Percentiles rank a stretch among this genome's conserved stretches.
phyloP scores from a whole-genome alignment of 2,797 vertebrate genomes.

The Cuniculus paca region DNA sequence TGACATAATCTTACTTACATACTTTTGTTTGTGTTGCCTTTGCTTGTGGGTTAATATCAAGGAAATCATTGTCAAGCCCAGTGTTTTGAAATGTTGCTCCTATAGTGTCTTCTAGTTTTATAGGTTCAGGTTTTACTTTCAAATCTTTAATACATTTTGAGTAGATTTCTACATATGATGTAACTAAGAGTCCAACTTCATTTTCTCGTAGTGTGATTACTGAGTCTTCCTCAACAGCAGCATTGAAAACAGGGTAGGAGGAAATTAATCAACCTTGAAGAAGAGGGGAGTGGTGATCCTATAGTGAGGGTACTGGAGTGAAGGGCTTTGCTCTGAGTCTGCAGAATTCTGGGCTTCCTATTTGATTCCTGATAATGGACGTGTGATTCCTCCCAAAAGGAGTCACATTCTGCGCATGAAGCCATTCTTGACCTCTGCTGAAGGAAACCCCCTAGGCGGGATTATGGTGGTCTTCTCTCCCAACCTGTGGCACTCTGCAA shows the following conservation, averaged over 20 bases:
- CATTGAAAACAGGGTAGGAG: background rate
- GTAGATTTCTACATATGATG: background rate
- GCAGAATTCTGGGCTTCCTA: background rate
- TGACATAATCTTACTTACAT: background rate
- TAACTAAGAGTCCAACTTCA: background rate
- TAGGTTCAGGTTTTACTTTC: background rate
- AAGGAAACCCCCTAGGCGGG: background rate
- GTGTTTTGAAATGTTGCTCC: background rate
- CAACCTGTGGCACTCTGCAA: background rate
- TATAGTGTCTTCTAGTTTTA: background rate
- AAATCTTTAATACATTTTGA: background rate
- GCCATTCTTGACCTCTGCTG: background rate
- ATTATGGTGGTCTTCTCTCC: background rate
- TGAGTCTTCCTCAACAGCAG: background rate
- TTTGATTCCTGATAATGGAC: background rate
- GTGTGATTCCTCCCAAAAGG: background rate
- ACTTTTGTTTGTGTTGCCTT: background rate
- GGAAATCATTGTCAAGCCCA: background rate
- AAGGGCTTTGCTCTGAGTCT: background rate
- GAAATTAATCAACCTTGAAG: background rate
- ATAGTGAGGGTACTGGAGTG: background rate
- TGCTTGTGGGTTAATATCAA: background rate
- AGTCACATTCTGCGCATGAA: background rate
- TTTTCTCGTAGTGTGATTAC: background rate
- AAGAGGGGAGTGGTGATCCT: background rate